These are phyloP conservation scores for Nematopogon swammerdamellus DNA, from an alignment of 2,888 invertebrate genomes.

Conservation along the genomic window DNA sequence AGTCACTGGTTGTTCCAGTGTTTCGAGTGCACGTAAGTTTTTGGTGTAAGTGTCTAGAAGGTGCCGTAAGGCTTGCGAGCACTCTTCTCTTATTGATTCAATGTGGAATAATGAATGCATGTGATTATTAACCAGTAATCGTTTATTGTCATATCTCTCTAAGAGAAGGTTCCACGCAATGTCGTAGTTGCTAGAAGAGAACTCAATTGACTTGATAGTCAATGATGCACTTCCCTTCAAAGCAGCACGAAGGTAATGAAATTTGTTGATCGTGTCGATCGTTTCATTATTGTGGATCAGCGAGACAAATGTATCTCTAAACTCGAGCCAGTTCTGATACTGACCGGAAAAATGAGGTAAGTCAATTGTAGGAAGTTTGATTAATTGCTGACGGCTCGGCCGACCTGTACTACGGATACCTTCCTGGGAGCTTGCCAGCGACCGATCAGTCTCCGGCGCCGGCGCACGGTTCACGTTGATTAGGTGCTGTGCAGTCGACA, in stretches of 20 bases:
- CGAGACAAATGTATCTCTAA: background rate
- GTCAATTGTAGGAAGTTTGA: background rate
- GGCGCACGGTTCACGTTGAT: background rate
- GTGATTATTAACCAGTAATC: background rate
- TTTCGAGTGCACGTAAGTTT: background rate
- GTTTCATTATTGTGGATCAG: background rate
- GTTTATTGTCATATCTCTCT: background rate
- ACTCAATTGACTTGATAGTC: background rate
- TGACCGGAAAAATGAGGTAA: background rate
- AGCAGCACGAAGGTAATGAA: conserved; percentile 1
- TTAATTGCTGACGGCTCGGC: background rate
- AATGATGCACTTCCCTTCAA: background rate
- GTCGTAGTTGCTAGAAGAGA: background rate
- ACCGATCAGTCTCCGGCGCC: background rate
- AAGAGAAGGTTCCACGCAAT: conserved; percentile 1
- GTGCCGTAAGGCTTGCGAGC: no score
- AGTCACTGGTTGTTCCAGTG: background rate
- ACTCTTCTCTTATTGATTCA: background rate
- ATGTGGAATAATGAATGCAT: background rate
- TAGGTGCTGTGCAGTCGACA: no score
- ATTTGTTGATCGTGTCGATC: background rate
- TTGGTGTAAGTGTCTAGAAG: background rate
- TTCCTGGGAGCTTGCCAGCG: background rate
- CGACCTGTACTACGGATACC: background rate
- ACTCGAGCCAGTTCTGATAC: background rate